Conservation (phyloP, 2,888 invertebrate species). For the Selenia dentaria region DNA sequence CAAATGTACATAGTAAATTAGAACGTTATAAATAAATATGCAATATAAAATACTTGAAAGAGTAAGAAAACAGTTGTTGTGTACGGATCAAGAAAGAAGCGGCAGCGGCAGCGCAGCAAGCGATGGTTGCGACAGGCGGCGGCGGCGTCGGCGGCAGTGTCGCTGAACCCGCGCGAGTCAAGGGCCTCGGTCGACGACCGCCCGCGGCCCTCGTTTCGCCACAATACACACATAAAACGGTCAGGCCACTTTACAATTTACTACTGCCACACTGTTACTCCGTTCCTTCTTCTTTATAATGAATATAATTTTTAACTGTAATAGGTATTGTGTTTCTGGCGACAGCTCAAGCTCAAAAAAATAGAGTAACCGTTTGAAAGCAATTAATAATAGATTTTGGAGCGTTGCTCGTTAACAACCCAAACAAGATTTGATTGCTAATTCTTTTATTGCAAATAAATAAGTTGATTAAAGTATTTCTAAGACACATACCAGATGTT, state of each 20-base stretch:
- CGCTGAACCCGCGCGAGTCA: conserved; percentile 79
- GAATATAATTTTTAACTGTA: conserved; percentile 30
- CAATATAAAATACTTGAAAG: too few species aligned
- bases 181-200: conserved; percentile 84
- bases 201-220: conserved; percentile 63
- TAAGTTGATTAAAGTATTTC: conserved; percentile 16
- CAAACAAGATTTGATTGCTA: conserved; percentile 19
- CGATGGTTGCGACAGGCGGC: conserved; percentile 36
- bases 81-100: conserved; percentile 28
- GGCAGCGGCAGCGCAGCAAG: conserved; percentile 36
- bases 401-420: conserved; percentile 20
- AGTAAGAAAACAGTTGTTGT: background rate
- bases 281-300: conserved; percentile 31
- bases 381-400: conserved; percentile 25
- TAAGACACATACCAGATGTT: too few species aligned
- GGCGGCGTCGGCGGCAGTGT: conserved; percentile 59
- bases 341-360: conserved; percentile 17
- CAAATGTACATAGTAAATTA: too few species aligned
- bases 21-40: too few species aligned
- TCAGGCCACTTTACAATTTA: conserved; percentile 55
- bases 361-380: conserved; percentile 23
- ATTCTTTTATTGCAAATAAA: conserved; percentile 18
- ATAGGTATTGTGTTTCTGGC: conserved; percentile 26
- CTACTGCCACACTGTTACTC: conserved; percentile 33
- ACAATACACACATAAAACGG: conserved; percentile 62